phyloP scores from a whole-genome alignment of 2,888 invertebrate genomes.

The Mesorhabditis belari region DNA sequence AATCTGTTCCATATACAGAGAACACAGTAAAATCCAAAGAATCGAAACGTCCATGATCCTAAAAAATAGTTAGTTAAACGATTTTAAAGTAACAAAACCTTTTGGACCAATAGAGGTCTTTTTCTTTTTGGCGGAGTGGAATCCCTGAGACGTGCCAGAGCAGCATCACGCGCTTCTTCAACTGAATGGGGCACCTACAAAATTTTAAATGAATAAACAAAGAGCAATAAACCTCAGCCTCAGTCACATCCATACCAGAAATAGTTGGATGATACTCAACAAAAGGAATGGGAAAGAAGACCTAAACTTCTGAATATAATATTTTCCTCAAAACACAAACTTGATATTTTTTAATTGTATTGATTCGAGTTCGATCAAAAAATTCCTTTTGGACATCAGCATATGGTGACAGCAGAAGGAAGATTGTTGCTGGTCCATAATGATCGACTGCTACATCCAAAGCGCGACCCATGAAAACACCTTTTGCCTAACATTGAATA shows the following conservation, averaged over 20 bases:
- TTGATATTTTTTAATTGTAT: conserved; percentile 80
- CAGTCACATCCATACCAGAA: conserved; percentile 44
- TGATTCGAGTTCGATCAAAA: conserved; percentile 87
- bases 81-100: conserved; percentile 14
- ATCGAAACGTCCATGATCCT: conserved; percentile 74
- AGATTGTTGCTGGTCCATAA: conserved; percentile 46
- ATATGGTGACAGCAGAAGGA: conserved; percentile 43
- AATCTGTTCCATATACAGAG: conserved; percentile 78
- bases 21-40: conserved; percentile 67
- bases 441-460: conserved; percentile 49
- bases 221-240: conserved; percentile 17
- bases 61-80: not conserved
- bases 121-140: conserved; percentile 29
- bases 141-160: conserved; percentile 25
- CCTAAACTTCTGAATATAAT: conserved; percentile 13
- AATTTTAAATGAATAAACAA: not conserved
- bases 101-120: conserved; percentile 30
- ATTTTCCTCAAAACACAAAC: conserved; percentile 41
- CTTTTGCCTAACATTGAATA: conserved; percentile 5
- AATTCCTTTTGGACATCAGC: conserved; percentile 74
- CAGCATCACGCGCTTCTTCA: conserved; percentile 21
- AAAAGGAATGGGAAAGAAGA: conserved; percentile 85
- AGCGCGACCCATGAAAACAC: conserved; percentile 27
- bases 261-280: conserved; percentile 72
- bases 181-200: not conserved